Evolutionary conservation across 2,797 vertebrate genomes (phyloP).

Genomic region (Hyperoplus lanceolatus): DNA sequence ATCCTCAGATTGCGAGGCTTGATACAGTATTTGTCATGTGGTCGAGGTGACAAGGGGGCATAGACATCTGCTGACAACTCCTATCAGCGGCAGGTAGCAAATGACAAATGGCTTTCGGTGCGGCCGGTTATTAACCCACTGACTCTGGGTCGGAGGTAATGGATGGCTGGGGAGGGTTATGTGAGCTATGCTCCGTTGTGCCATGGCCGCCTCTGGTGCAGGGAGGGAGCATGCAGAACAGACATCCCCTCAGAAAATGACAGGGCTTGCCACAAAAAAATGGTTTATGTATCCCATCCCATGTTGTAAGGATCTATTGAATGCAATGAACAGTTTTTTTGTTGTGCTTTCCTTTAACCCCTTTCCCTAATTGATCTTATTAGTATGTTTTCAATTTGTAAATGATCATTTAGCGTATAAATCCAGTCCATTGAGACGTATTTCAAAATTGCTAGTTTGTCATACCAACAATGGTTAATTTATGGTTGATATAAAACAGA

Average conservation of each 20-base stretch:
- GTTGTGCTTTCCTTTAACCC: background rate
- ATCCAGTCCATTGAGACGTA: background rate
- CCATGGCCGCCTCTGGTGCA: conserved; percentile 36
- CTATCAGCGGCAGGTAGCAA: conserved; percentile 75
- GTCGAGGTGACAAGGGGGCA: conserved; percentile 77
- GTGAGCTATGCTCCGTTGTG: conserved; percentile 61
- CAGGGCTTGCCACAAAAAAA: background rate
- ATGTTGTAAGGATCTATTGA: no score
- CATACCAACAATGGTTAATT: no score
- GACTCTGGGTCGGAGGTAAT: conserved; percentile 75
- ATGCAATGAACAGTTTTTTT: background rate
- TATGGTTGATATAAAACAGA: background rate
- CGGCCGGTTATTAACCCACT: conserved; percentile 80
- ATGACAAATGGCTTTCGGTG: conserved; percentile 78
- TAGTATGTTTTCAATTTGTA: background rate
- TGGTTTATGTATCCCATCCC: no score
- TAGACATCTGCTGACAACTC: conserved; percentile 72
- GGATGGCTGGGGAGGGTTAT: conserved; percentile 55
- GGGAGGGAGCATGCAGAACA: conserved; percentile 8
- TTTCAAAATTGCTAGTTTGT: background rate
- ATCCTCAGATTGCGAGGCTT: conserved; percentile 57
- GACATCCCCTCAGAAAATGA: conserved; percentile 12
- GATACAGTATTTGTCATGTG: conserved; percentile 77
- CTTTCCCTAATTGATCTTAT: background rate
- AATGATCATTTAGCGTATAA: background rate